Percentiles rank a stretch among this genome's conserved stretches.
Evolutionary conservation across 2,888 invertebrate genomes (phyloP).

Genomic region (Leptopilina syphax): DNA sequence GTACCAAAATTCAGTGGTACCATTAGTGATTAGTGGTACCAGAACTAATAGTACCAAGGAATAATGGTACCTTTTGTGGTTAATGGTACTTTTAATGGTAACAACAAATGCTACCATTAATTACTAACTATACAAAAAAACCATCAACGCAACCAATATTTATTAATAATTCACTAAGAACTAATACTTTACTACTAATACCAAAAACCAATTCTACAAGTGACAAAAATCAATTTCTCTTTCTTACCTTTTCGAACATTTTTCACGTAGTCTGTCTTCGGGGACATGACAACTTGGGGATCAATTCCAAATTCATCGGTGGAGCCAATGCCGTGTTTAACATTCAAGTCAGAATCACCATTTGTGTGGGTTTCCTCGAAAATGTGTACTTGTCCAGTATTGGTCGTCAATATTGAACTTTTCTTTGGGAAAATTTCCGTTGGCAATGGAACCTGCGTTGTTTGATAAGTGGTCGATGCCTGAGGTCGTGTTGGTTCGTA

Average conservation of each 20-base stretch:
- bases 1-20: no score
- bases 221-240: neutral
- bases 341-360: neutral
- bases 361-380: slow-evolving; percentile 6
- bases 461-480: slow-evolving; percentile 25
- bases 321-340: slow-evolving; percentile 9
- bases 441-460: slow-evolving; percentile 17
- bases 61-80: no score
- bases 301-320: slow-evolving; percentile 25
- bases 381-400: slow-evolving; percentile 23
- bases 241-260: slow-evolving; percentile 64
- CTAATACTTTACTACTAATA: no score
- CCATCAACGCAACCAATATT: no score
- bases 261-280: slow-evolving; percentile 66
- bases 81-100: no score
- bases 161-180: no score
- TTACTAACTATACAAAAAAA: no score
- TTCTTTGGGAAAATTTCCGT: slow-evolving; percentile 8
- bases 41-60: no score
- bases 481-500: neutral
- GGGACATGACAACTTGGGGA: slow-evolving; percentile 50
- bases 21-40: no score
- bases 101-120: no score
- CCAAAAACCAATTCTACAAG: no score
- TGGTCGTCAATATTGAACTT: slow-evolving; percentile 15